Conservation (phyloP, 1,140 invertebrate species). For the Zaprionus lachaisei region DNA sequence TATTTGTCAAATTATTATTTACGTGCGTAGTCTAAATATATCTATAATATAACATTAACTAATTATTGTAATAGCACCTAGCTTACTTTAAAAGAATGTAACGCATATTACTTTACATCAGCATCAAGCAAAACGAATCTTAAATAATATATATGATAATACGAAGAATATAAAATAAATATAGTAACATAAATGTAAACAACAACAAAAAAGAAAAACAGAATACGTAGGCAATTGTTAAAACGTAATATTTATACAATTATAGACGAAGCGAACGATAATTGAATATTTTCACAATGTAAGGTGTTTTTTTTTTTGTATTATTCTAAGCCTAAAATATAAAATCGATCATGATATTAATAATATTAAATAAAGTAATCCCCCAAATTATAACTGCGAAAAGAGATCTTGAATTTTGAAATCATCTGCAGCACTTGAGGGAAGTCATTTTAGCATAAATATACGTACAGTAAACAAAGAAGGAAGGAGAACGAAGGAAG, state of each 20-base stretch:
- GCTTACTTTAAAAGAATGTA: conserved; percentile 67
- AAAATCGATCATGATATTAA: conserved; percentile 36
- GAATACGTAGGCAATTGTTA: conserved; percentile 75
- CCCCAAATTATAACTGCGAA: conserved; percentile 25
- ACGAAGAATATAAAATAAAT: conserved; percentile 5
- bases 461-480: conserved; percentile 35
- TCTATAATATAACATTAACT: conserved; percentile 15
- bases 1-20: conserved; percentile 44
- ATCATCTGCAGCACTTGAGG: conserved; percentile 40
- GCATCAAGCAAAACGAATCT: conserved; percentile 60
- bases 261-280: conserved; percentile 56
- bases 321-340: conserved; percentile 40
- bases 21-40: conserved; percentile 62
- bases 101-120: conserved; percentile 70
- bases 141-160: conserved; percentile 38
- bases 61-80: conserved; percentile 60
- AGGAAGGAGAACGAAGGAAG: not conserved
- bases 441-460: conserved; percentile 41
- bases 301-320: conserved; percentile 47
- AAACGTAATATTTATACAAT: conserved; percentile 73
- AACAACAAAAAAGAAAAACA: conserved; percentile 28
- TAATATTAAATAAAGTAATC: conserved; percentile 21
- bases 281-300: conserved; percentile 61
- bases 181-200: conserved; percentile 23
- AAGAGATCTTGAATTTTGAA: conserved; percentile 32